Base-by-base conservation (phyloP, 2,888 invertebrate species). In the Dione vanillae region DNA sequence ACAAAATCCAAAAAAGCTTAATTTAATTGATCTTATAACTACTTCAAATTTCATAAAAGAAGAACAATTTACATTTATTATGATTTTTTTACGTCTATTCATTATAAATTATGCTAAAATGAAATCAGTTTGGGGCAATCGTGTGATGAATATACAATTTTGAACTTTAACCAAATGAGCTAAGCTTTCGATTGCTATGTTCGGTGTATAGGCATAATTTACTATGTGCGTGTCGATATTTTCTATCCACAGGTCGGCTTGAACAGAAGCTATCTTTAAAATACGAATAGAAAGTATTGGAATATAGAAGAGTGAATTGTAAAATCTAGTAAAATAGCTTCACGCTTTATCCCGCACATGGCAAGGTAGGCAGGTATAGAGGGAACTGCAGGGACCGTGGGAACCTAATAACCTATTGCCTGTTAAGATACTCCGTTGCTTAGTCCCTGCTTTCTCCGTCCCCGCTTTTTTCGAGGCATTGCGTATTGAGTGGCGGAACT, bases 191-290 rank as follows among this genome's bases (percentile, higher is more conserved):
- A 37, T 56, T 47, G 7, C 9, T n/a, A 8, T 37, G 52, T 37
- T 47, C 11, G 1, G n/a, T 40, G 20, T 14, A 8, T 20, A 54
- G n/a, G 12, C 56, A 40, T 69, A 69, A 64, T 69, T 69, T 69
- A 69, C 62, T 47, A 11, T 56, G 69, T 69, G 69, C 69, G 69
- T 69, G 69, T 64, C 20, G 64, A 69, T 69, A 69, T 20, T 20
- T 43, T 52, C 64, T 56, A 20, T 20, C 9, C 27, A 62, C 62
- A 69, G 69, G 16, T 14, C 47, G 47, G 6, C 20, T 40, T 40
- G 9, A 40, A 47, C 54, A 59, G 47, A 59, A 3, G 27, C 40
- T 37, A n/a, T 3, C 12, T 52, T 52, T 20, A 67, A 20, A 14
- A 58, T 37, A 47, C 47, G 11, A 8, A 35, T 19, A 2, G 7